A percentile compares a stretch with the other conserved stretches of the same genome.
These are phyloP conservation scores for Betta splendens DNA, from an alignment of 2,797 vertebrate species.

Conservation along the genomic window DNA sequence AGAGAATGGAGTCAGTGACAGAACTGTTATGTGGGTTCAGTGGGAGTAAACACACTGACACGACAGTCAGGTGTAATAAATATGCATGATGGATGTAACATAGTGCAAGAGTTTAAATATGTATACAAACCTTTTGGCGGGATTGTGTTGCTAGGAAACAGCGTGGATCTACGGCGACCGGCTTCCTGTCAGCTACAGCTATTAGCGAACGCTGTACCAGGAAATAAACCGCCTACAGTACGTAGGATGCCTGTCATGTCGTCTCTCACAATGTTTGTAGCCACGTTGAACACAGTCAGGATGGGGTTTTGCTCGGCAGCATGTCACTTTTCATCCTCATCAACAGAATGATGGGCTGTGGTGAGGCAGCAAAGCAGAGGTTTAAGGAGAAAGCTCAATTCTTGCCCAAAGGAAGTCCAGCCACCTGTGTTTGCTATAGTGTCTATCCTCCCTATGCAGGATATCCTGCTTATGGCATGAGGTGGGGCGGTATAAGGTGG, in stretches of 20 bases:
- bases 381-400: slow-evolving; percentile 35
- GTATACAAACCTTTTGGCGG: slow-evolving; percentile 33
- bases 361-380: background rate
- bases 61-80: slow-evolving; percentile 15
- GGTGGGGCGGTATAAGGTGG: slow-evolving; percentile 1
- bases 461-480: slow-evolving; percentile 67
- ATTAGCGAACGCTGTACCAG: slow-evolving; percentile 33
- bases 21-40: slow-evolving; percentile 39
- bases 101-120: slow-evolving; percentile 47
- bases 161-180: slow-evolving; percentile 34
- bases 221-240: slow-evolving; percentile 50
- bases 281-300: slow-evolving; percentile 34
- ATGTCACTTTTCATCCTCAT: slow-evolving; percentile 39
- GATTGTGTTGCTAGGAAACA: slow-evolving; percentile 55
- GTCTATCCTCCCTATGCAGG: slow-evolving; percentile 47
- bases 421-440: slow-evolving; percentile 58
- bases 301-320: slow-evolving; percentile 24
- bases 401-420: slow-evolving; percentile 26
- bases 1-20: slow-evolving; percentile 43
- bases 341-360: slow-evolving; percentile 21
- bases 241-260: slow-evolving; percentile 55
- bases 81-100: slow-evolving; percentile 38
- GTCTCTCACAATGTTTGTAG: slow-evolving; percentile 20
- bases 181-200: slow-evolving; percentile 47
- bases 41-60: slow-evolving; percentile 28